These are phyloP conservation scores for Lampropteryx suffumata DNA, from an alignment of 2,888 invertebrate genomes.

Conservation along the genomic window DNA sequence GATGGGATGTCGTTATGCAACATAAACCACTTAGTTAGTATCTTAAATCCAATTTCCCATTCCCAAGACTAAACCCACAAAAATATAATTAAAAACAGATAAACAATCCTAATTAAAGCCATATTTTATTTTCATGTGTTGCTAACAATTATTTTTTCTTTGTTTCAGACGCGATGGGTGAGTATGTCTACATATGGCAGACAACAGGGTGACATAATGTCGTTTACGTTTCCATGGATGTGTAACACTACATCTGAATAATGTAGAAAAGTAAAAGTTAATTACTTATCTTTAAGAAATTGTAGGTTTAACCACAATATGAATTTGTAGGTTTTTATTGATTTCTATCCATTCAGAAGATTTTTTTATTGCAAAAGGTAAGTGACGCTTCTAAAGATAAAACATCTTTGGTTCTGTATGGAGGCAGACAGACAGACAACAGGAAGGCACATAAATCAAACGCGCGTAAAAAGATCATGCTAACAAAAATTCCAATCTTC, in stretches of 20 bases:
- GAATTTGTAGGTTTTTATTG: neutral
- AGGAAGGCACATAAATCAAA: constrained; percentile 73
- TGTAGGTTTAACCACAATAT: neutral
- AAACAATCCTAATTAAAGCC: constrained; percentile 32
- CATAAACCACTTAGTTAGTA: constrained; percentile 13
- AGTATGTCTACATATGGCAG: constrained; percentile 65
- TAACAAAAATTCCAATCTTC: constrained; percentile 77
- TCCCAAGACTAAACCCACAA: constrained; percentile 26
- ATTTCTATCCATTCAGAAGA: neutral
- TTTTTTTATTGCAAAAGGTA: neutral
- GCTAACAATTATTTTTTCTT: constrained; percentile 50
- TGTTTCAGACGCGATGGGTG: constrained; percentile 93
- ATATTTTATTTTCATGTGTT: constrained; percentile 38
- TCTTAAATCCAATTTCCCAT: constrained; percentile 19
- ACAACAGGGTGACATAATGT: constrained; percentile 55
- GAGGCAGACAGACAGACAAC: constrained; percentile 36
- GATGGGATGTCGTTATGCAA: constrained; percentile 20
- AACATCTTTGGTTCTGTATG: constrained; percentile 3
- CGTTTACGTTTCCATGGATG: neutral
- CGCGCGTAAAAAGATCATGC: constrained; percentile 65
- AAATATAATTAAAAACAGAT: constrained; percentile 30
- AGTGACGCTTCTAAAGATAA: constrained; percentile 9
- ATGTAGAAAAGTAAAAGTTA: no score
- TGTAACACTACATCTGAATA: no score
- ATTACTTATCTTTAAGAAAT: no score